These are phyloP conservation scores for Chamaetylas fuelleborni DNA, from an alignment of 2,113 vertebrate genomes.

Conservation along the genomic window DNA sequence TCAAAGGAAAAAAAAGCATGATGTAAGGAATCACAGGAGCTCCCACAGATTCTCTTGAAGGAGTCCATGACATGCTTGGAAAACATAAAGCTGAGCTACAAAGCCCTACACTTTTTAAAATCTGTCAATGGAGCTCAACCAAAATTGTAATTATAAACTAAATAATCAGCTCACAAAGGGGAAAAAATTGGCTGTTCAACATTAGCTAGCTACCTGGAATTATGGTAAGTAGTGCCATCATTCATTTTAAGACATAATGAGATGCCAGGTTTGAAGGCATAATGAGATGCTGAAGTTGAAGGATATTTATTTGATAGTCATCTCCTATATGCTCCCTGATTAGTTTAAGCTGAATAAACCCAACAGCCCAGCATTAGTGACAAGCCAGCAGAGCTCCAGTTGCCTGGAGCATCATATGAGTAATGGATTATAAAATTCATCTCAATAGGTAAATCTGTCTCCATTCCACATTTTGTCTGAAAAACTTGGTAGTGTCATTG, in stretches of 20 bases:
- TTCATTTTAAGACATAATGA: background rate
- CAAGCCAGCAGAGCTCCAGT: background rate
- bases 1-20: background rate
- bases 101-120: background rate
- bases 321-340: background rate
- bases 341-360: slow-evolving; percentile 31
- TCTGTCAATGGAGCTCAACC: background rate
- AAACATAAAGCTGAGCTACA: background rate
- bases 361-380: slow-evolving; percentile 10
- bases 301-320: slow-evolving; percentile 41
- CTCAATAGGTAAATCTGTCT: slow-evolving; percentile 12
- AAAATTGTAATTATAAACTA: background rate
- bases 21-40: background rate
- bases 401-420: background rate
- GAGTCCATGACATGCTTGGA: background rate
- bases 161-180: background rate
- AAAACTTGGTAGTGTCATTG: background rate
- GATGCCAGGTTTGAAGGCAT: background rate
- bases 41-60: background rate
- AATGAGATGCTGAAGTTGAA: background rate
- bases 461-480: background rate
- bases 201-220: background rate
- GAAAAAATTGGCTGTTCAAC: background rate
- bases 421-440: slow-evolving; percentile 29
- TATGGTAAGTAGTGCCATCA: background rate